phyloP scores from a whole-genome alignment of 1,140 invertebrate species.

The Trigoniulus corallinus region DNA sequence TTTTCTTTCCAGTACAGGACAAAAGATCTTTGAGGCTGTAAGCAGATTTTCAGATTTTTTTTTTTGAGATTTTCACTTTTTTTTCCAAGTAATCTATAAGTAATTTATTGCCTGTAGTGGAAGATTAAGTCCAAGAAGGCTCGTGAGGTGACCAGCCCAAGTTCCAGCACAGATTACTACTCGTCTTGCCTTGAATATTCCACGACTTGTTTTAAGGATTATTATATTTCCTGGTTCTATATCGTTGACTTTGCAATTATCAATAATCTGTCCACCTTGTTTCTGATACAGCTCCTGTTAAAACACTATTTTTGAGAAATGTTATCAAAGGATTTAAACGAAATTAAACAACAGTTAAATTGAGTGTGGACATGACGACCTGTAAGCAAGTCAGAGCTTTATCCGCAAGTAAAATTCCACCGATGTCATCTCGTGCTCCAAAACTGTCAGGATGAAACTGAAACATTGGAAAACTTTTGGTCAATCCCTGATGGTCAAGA shows the following conservation, averaged over 20 bases:
- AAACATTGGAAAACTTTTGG: no score
- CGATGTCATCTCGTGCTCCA: constrained; percentile 19
- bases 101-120: no score
- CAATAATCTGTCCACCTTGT: constrained; percentile 15
- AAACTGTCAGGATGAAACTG: no score
- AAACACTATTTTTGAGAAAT: constrained; percentile 3
- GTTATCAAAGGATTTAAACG: no score
- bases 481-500: no score
- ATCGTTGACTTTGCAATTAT: background rate
- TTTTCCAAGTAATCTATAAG: no score
- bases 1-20: background rate
- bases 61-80: no score
- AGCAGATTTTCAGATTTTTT: no score
- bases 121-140: no score
- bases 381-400: constrained; percentile 20
- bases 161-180: constrained; percentile 21
- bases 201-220: constrained; percentile 16
- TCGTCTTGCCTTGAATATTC: constrained; percentile 13
- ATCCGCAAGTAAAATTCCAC: constrained; percentile 21
- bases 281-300: constrained; percentile 17
- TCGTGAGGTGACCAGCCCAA: constrained; percentile 20
- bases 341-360: no score
- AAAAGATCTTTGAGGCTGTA: background rate
- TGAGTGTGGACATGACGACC: no score
- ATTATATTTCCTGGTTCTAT: constrained; percentile 8